A percentile compares a stretch with the other conserved stretches of the same genome.
Evolutionary conservation across 2,888 invertebrate genomes (phyloP).

Genomic region (Drosophila parthenogenetica): DNA sequence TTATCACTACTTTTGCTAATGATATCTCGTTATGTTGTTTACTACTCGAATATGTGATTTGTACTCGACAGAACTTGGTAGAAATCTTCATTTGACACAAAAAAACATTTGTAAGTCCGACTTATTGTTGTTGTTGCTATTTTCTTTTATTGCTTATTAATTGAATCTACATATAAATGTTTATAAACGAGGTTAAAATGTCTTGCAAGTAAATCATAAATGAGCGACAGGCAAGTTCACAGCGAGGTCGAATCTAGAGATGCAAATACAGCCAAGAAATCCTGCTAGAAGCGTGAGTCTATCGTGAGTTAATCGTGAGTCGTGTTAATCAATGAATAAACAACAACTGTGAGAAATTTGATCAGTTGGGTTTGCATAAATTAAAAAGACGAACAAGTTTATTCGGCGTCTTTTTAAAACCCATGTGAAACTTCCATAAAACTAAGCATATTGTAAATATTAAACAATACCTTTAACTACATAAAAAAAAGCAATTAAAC

Average conservation of each 20-base stretch:
- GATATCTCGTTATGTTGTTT: slow-evolving; percentile 3
- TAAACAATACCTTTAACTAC: slow-evolving; percentile 1
- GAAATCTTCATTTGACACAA: neutral
- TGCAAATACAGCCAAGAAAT: slow-evolving; percentile 7
- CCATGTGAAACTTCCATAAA: neutral
- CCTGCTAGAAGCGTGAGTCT: slow-evolving; percentile 16
- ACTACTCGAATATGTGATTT: slow-evolving; percentile 2
- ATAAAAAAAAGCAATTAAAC: neutral
- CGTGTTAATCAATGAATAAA: slow-evolving; percentile 1
- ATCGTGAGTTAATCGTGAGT: slow-evolving; percentile 17
- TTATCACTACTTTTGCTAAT: slow-evolving; percentile 4
- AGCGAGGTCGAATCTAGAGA: slow-evolving; percentile 34
- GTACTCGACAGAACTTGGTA: neutral
- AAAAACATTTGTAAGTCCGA: neutral
- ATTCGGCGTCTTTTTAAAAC: neutral
- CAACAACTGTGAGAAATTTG: slow-evolving; percentile 8
- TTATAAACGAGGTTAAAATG: slow-evolving; percentile 47
- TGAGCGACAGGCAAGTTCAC: slow-evolving; percentile 32
- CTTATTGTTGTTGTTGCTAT: neutral
- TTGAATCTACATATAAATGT: slow-evolving; percentile 20
- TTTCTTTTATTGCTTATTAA: neutral
- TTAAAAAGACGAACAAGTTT: neutral
- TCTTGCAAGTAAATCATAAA: slow-evolving; percentile 40
- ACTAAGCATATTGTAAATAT: neutral
- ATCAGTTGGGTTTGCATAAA: neutral